Conservation (phyloP, 2,113 vertebrate species). For the Ginglymostoma cirratum region DNA sequence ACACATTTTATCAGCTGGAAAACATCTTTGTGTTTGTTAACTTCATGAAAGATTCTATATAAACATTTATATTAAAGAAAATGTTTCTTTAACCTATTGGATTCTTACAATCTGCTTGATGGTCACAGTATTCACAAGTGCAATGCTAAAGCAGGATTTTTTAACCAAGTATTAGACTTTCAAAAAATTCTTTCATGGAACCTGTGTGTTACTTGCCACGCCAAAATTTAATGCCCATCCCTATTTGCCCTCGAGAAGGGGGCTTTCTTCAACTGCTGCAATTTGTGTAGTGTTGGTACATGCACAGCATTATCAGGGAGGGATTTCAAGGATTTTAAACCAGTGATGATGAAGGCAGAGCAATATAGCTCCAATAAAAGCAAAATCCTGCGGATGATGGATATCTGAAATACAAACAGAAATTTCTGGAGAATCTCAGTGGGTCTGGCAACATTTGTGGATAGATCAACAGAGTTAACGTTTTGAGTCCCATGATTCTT, state of each 20-base stretch:
- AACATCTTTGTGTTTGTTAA: not conserved
- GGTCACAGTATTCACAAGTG: not conserved
- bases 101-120: not conserved
- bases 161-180: not conserved
- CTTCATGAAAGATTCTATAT: not conserved
- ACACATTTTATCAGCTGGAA: not conserved
- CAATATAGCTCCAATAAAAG: no score
- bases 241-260: not conserved
- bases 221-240: not conserved
- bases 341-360: no score
- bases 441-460: no score
- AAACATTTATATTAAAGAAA: no score
- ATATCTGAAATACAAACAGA: no score
- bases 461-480: no score
- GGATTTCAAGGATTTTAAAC: no score
- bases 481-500: no score
- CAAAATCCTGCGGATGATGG: no score
- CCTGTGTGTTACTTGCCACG: not conserved
- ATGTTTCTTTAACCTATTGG: not conserved
- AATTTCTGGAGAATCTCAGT: no score
- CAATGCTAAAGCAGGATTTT: not conserved
- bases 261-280: not conserved
- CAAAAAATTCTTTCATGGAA: not conserved
- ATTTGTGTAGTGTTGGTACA: no score
- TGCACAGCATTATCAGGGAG: no score